Evolutionary conservation across 2,113 vertebrate species (phyloP).

Genomic region (Otolemur garnettii): DNA sequence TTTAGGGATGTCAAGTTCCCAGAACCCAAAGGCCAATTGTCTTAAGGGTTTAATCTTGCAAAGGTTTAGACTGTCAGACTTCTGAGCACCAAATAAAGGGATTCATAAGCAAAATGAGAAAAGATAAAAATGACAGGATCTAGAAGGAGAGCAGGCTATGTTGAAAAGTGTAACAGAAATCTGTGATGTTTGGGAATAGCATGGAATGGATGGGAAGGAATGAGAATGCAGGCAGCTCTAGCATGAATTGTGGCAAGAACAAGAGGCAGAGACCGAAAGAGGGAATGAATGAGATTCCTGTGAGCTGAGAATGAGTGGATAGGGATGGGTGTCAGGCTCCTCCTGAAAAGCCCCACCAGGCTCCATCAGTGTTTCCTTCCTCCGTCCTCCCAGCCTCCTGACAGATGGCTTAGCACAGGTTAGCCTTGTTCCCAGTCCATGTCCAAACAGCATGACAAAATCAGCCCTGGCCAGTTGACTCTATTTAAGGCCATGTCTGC

Average conservation of each 20-base stretch:
- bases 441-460: neutral
- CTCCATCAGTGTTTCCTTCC: neutral
- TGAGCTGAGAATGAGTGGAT: neutral
- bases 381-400: neutral
- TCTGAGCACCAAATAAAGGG: neutral
- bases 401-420: no score
- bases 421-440: neutral
- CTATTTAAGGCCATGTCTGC: neutral
- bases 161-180: neutral
- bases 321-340: neutral
- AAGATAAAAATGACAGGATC: neutral
- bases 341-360: neutral
- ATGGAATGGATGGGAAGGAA: neutral
- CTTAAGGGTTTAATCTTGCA: neutral
- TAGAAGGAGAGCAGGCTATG: neutral
- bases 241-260: neutral
- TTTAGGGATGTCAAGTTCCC: neutral
- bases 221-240: accelerated
- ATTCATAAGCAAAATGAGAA: neutral
- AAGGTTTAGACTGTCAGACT: neutral
- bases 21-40: neutral
- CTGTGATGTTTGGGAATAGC: neutral
- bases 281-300: accelerated
- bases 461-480: neutral
- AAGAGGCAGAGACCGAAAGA: neutral